Evolutionary conservation across 2,113 vertebrate species (phyloP), one percentile per base, ranked within the genome.

Genomic region (Bujurquina vittata): DNA sequence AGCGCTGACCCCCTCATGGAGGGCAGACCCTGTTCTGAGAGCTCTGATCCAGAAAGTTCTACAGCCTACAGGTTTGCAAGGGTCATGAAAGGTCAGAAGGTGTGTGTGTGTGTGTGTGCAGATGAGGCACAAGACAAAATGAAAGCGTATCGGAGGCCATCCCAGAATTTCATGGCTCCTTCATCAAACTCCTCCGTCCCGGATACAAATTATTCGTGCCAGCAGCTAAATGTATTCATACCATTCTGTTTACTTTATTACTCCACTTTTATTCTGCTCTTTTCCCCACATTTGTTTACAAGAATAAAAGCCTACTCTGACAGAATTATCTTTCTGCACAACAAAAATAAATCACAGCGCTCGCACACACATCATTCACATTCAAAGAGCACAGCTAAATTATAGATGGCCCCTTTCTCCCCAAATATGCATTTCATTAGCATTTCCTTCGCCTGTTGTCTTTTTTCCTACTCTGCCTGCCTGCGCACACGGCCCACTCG

Each of bases 401-500:
- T 95, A 95, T 95, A 95, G 94, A 95, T 95, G 94, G 88, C 91
- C 93, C 93, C 91, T 93, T 92, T 91, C 93, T 91, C 93, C 90
- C 92, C 92, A 94, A 94, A 95, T 95, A 95, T 95, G 94, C 95
- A 95, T 94, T 93, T 95, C 94, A 95, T 96, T 94, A 95, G 92
- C 94, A 94, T 94, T 93, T 93, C 91, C 93, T 94, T 92, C 74
- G 85, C 89, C 89, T 92, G 89, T 94, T 94, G 92, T 94, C 84
- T 93, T n/a, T n/a, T n/a, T n/a, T n/a, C n/a, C n/a, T n/a, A n/a
- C n/a, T n/a, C n/a, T n/a, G n/a, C n/a, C n/a, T n/a, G n/a, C n/a
- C n/a, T n/a, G n/a, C n/a, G n/a, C n/a, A n/a, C n/a, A n/a, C n/a
- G n/a, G n/a, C n/a, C n/a, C n/a, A n/a, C n/a, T n/a, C n/a, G 77